Percentiles rank a stretch among this genome's conserved stretches.
Evolutionary conservation across 2,888 invertebrate species (phyloP).

Genomic region (Matsumyia berberina): DNA sequence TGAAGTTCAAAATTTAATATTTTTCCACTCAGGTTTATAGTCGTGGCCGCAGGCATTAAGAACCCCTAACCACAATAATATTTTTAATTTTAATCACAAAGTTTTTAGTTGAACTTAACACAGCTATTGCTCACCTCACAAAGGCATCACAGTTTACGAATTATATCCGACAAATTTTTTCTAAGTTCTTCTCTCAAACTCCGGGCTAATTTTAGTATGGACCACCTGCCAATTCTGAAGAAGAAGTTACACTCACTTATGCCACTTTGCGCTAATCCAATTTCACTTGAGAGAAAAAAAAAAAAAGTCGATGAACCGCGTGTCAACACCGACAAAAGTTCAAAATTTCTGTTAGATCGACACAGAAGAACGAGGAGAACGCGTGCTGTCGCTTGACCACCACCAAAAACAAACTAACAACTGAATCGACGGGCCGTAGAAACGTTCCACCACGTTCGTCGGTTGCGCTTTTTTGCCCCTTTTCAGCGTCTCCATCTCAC

Average conservation of each 20-base stretch:
- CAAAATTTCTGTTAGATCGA: constrained; percentile 34
- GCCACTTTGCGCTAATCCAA: constrained; percentile 24
- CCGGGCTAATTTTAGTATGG: neutral
- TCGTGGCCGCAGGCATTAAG: neutral
- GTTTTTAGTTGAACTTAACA: neutral
- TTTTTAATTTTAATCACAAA: no score
- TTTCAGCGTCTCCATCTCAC: constrained; percentile 53
- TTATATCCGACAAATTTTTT: constrained; percentile 22
- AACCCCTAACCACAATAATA: neutral
- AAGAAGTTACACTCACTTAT: constrained; percentile 17
- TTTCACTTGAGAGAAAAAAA: constrained; percentile 8
- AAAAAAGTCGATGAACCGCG: constrained; percentile 6
- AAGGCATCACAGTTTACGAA: constrained; percentile 7
- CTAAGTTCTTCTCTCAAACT: neutral
- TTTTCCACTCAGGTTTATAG: neutral
- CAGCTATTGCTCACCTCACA: constrained; percentile 34
- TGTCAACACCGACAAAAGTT: constrained; percentile 40
- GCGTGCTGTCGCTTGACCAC: constrained; percentile 75
- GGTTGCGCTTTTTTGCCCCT: constrained; percentile 69
- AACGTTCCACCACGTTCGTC: constrained; percentile 70
- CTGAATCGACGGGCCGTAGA: constrained; percentile 72
- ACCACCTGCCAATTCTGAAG: constrained; percentile 14
- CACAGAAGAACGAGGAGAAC: constrained; percentile 50
- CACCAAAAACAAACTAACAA: constrained; percentile 75
- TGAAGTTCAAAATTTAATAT: neutral